These are phyloP conservation scores for Scomber scombrus DNA, from an alignment of 2,113 vertebrate genomes.

Conservation along the genomic window DNA sequence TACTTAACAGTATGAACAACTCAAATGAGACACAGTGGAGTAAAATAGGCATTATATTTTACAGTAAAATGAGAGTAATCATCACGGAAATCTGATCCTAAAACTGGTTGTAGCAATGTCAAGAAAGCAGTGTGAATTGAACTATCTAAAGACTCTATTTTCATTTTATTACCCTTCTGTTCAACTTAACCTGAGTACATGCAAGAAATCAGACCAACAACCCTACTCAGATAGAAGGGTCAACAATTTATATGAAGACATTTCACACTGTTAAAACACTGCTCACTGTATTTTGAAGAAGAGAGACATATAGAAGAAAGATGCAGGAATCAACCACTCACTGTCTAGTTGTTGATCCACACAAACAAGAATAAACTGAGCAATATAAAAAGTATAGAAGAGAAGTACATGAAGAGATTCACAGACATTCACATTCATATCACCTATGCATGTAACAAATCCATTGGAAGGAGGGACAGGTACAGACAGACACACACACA, in stretches of 20 bases:
- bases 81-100: background rate
- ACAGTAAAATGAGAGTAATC: background rate
- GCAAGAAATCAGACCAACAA: background rate
- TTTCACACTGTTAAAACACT: no score
- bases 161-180: background rate
- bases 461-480: background rate
- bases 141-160: no score
- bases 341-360: background rate
- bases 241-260: background rate
- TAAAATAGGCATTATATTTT: background rate
- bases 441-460: no score
- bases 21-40: background rate
- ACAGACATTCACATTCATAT: no score
- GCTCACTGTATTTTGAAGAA: no score
- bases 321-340: no score
- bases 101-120: background rate
- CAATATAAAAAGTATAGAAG: no score
- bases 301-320: no score
- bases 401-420: no score
- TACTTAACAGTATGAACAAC: background rate
- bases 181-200: background rate
- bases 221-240: background rate
- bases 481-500: background rate
- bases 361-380: background rate
- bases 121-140: background rate